Evolutionary conservation across 1,140 invertebrate genomes (phyloP), one percentile per base, ranked within the genome.

Genomic region (Temnothorax nylanderi): DNA sequence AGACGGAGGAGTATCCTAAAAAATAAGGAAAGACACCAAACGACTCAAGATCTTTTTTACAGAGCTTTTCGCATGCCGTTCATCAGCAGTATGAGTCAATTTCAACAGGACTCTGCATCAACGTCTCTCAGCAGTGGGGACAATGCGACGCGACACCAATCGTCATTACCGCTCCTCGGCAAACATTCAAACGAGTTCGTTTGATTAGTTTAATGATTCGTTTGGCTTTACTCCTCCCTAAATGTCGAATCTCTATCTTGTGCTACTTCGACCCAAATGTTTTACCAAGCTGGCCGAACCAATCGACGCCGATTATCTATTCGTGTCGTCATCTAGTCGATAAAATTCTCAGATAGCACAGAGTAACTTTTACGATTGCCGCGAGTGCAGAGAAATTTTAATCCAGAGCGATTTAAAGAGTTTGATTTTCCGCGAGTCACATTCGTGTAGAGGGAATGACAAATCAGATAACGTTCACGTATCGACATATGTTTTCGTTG

Each of bases 161-260:
- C 71, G 77, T 85, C 67, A 92, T 91, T 90, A 87, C 85, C 84
- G 80, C 64, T 69, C 71, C 77, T 90, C 87, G 51, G 77, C 92
- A 92, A 94, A 94, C 85, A 93, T 91, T 93, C 89, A 88, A 85
- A 90, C 89, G 75, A 92, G 81, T 91, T 87, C 86, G 90, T 92
- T 91, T 93, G 90, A 93, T 93, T 88, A 92, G 89, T 91, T 92
- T 89, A 90, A 91, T 87, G 87, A 76, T 92, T 91, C 90, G 90
- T 90, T 92, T 89, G 80, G 89, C 86, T 90, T 89, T 77, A 86
- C 78, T 71, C 87, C 69, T 69, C 58, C 37, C 41, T 26, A n/a
- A 81, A 13, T 47, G 54, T 47, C 54, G 26, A 32, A 8, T 84
- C 80, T 84, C 54, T 75, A 34, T 84, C 67, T 84, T 41, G 21